Evolutionary conservation across 2,797 vertebrate genomes (phyloP).

Genomic region (Hipposideros larvatus): DNA sequence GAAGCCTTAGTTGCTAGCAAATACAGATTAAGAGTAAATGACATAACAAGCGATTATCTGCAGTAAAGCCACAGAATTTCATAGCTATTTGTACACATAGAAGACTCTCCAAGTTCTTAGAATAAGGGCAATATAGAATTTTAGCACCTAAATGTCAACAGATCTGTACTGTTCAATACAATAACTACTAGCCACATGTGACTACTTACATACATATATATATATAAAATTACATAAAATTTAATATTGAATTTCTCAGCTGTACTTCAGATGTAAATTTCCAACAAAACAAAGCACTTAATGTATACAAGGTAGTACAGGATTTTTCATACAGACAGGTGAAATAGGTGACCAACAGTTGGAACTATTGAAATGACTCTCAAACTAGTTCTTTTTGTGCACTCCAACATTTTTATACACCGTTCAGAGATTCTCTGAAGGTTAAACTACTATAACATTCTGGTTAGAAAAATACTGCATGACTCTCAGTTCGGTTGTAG

Average conservation of each 20-base stretch:
- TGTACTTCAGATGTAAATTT: neutral
- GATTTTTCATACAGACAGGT: neutral
- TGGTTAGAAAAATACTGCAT: neutral
- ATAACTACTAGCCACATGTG: neutral
- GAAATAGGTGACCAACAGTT: neutral
- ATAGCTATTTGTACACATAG: neutral
- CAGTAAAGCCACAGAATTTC: neutral
- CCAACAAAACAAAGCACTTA: slow-evolving; percentile 12
- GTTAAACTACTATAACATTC: neutral
- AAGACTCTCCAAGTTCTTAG: neutral
- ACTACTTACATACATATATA: neutral
- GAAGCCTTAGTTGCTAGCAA: neutral
- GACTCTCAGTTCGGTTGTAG: neutral
- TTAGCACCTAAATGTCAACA: neutral
- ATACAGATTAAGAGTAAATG: neutral
- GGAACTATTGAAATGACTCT: neutral
- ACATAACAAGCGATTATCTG: neutral
- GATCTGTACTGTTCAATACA: neutral
- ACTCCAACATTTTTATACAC: neutral
- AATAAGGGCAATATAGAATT: neutral
- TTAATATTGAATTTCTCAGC: neutral
- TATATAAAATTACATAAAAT: neutral
- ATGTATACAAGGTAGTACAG: neutral
- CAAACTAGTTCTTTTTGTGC: neutral
- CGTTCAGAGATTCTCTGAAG: neutral